These are phyloP conservation scores for Aporophyla nigra DNA, from an alignment of 2,888 invertebrate species.

Conservation along the genomic window DNA sequence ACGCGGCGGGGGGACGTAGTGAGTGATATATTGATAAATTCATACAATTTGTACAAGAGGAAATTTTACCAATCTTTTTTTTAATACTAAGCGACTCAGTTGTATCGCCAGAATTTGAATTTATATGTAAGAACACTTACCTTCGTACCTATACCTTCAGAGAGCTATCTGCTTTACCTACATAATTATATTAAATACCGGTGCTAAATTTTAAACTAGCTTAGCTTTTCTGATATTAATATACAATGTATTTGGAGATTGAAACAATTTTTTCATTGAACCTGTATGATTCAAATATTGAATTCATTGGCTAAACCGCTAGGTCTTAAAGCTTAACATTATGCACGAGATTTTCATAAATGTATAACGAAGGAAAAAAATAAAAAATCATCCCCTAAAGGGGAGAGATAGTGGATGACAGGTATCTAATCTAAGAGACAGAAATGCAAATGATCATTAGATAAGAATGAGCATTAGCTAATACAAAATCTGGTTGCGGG, in stretches of 20 bases:
- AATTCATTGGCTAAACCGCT: not conserved
- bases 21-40: too few species aligned
- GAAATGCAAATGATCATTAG: not conserved
- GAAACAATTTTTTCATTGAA: constrained; percentile 3
- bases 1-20: too few species aligned
- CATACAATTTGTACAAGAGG: not conserved
- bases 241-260: constrained; percentile 20
- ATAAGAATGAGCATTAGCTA: too few species aligned
- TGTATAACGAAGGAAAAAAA: not conserved
- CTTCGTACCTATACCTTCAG: not conserved
- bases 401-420: not conserved
- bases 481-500: not conserved
- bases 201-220: constrained; percentile 24
- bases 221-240: constrained; percentile 4
- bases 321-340: not conserved
- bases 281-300: not conserved
- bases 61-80: not conserved
- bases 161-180: not conserved
- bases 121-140: not conserved
- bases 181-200: constrained; percentile 2
- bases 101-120: not conserved
- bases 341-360: not conserved
- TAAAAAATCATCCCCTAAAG: not conserved
- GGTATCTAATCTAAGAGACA: not conserved
- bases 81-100: not conserved